These are phyloP conservation scores for Aphelenchoides besseyi DNA, from an alignment of 1,140 invertebrate genomes.

Conservation along the genomic window DNA sequence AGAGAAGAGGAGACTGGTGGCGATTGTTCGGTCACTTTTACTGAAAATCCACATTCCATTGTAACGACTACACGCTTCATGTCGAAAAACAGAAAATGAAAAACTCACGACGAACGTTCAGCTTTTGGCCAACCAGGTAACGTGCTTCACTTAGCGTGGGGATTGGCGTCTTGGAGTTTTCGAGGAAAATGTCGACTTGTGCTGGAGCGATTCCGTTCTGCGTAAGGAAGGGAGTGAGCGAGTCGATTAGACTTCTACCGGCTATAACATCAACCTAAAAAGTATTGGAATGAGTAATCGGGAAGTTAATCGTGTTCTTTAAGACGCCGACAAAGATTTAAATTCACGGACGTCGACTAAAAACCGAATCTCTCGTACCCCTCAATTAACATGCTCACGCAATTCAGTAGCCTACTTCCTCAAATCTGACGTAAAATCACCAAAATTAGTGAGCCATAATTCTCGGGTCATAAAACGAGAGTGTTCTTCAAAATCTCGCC, in stretches of 20 bases:
- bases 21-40: not conserved
- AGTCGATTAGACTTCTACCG: conserved; percentile 3
- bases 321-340: not conserved
- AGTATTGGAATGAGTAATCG: not conserved
- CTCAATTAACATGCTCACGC: too few species aligned
- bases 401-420: too few species aligned
- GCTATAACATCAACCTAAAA: conserved; percentile 17
- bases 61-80: not conserved
- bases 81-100: not conserved
- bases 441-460: too few species aligned
- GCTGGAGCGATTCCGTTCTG: conserved; percentile 16
- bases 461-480: too few species aligned
- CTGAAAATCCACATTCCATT: conserved; percentile 2
- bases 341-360: not conserved
- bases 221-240: conserved; percentile 15
- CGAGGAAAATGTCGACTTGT: conserved; percentile 11
- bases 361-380: not conserved
- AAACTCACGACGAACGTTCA: conserved; percentile 4
- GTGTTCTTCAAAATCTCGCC: too few species aligned
- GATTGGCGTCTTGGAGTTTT: conserved; percentile 7
- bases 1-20: not conserved
- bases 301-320: too few species aligned
- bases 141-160: conserved; percentile 5
- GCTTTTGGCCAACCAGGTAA: conserved; percentile 6
- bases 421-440: too few species aligned